Conservation (phyloP, 1,140 invertebrate genomes). For the Caenorhabditis tropicalis region DNA sequence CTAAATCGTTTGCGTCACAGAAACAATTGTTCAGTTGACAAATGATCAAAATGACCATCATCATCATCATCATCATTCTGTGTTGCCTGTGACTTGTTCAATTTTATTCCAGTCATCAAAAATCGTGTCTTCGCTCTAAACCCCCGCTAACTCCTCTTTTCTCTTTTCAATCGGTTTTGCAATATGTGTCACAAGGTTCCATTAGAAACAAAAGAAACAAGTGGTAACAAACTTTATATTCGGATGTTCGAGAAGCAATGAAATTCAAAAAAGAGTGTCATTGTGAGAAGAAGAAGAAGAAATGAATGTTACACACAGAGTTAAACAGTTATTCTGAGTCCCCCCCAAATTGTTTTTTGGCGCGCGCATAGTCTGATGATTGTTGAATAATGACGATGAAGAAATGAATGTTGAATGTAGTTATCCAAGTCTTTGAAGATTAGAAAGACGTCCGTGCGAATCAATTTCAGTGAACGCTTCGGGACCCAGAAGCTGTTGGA, state of each 20-base stretch:
- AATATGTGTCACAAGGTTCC: neutral
- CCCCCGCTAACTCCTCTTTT: neutral
- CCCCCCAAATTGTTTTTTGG: neutral
- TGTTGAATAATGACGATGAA: neutral
- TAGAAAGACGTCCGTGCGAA: constrained; percentile 6
- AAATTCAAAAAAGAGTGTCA: neutral
- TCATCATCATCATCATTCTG: neutral
- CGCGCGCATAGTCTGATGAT: neutral
- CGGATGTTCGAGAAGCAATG: neutral
- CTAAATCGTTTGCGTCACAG: neutral
- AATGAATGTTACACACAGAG: neutral
- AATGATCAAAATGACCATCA: neutral
- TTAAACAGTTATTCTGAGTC: neutral
- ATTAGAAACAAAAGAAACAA: neutral
- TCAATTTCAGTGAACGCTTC: constrained; percentile 3
- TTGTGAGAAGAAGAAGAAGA: neutral
- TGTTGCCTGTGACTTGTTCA: neutral
- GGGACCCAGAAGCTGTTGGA: constrained; percentile 14
- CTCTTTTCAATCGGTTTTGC: constrained; percentile 1
- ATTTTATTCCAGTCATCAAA: constrained; percentile 33
- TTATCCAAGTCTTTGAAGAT: constrained; percentile 33
- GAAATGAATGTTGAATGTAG: neutral
- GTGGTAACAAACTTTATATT: constrained; percentile 26
- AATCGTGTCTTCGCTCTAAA: constrained; percentile 10
- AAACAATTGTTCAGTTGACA: constrained; percentile 24